Evolutionary conservation across 1,140 invertebrate genomes (phyloP), one percentile per base, ranked within the genome.

Genomic region (Ectropis grisescens): DNA sequence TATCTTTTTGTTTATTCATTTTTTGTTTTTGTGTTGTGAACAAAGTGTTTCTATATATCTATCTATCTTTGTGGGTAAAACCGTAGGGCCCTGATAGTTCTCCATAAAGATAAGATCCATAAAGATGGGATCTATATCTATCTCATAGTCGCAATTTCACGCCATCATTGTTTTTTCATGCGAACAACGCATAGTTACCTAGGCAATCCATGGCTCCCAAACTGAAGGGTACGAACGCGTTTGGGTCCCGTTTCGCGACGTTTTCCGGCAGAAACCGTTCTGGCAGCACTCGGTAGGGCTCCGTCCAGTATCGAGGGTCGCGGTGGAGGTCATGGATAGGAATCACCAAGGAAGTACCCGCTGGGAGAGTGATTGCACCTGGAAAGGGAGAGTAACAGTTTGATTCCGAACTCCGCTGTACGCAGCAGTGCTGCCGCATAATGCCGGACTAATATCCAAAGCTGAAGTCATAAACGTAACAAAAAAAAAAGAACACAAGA

Each of bases 241-340:
- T 74, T 2, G 64, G 64, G 15, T 71, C 57, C 3, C 74, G 49
- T 16, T 57, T 45, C 26, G 50, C 55, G 11, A 56, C 35, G 31
- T 85, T 80, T 11, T 84, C 79, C 0, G 76, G 71, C 1, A 64
- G 30, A 29, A 86, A 88, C 29, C 86, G 52, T 27, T 86, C 85
- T 0, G 86, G 86, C 40, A 74, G 45, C 22, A 87, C 90, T 11
- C 56, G 67, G 1, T 88, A 58, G 0, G 90, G 89, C 19, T 90
- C 74, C 0, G 87, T 83, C 66, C 83, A 92, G 34, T 85, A 82
- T 2, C 84, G 64, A 1, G 85, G 78, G 51, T 90, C 85, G 1
- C 82, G 65, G 41, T 92, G 90, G 3, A 91, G 51, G 4, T 79
- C 60, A 30, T 83, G 84, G 11, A 81, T 59, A 0, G 83, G 76